Evolutionary conservation across 2,113 vertebrate species (phyloP).

Genomic region (Apteryx owenii): DNA sequence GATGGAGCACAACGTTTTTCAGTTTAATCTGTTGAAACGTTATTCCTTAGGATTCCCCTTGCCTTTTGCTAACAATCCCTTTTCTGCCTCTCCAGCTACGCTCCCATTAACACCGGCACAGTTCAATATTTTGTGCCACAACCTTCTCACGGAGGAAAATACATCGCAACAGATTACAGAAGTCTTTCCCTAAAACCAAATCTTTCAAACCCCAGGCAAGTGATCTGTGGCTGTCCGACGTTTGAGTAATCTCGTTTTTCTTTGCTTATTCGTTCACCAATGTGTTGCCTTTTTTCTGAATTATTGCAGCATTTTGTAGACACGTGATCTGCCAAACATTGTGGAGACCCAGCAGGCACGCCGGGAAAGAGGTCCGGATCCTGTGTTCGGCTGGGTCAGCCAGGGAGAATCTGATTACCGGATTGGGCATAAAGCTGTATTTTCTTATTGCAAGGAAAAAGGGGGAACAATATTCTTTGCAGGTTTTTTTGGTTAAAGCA

Average conservation of each 20-base stretch:
- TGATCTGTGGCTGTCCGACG: neutral
- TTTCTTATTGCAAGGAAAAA: neutral
- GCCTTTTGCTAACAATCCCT: neutral
- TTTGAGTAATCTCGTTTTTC: neutral
- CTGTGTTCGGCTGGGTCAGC: neutral
- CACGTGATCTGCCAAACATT: neutral
- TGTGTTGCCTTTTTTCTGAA: neutral
- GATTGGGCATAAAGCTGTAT: neutral
- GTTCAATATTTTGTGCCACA: neutral
- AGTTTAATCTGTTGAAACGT: neutral
- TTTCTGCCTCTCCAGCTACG: neutral
- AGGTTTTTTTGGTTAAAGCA: neutral
- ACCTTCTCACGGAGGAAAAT: neutral
- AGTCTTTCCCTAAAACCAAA: neutral
- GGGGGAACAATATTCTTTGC: neutral
- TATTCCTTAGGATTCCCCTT: neutral
- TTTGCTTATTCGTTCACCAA: rapidly evolving
- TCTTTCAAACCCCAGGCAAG: neutral
- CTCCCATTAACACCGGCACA: rapidly evolving
- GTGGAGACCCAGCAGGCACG: neutral
- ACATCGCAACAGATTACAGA: neutral
- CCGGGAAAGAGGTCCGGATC: neutral
- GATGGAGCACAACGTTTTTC: neutral
- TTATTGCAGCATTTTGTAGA: neutral
- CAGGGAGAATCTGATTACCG: neutral